A percentile compares a stretch with the other conserved stretches of the same genome.
Conservation (phyloP, 2,797 vertebrate species). For the Eupleurogrammus muticus region DNA sequence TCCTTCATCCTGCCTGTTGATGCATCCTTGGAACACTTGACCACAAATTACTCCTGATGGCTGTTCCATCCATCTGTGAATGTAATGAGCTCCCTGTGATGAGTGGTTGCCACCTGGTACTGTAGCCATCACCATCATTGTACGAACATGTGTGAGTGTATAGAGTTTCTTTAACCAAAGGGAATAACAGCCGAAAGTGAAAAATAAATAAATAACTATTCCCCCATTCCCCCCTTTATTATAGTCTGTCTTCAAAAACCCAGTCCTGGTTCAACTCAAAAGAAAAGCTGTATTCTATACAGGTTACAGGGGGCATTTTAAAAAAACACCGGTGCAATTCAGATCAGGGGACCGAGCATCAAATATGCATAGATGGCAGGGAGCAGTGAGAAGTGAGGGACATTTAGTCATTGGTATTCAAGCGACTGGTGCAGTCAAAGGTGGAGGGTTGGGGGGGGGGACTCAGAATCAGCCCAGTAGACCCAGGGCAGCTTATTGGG, state of each 20-base stretch:
- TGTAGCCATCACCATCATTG: too few relatives aligned
- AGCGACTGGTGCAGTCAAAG: slow-evolving; percentile 70
- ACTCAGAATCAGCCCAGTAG: slow-evolving; percentile 74
- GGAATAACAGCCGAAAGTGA: background rate
- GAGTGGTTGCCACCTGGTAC: too few relatives aligned
- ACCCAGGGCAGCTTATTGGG: slow-evolving; percentile 81
- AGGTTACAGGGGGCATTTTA: slow-evolving; percentile 52
- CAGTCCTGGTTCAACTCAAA: slow-evolving; percentile 27
- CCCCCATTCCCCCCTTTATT: background rate
- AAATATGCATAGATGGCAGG: slow-evolving; percentile 75
- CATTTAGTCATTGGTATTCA: slow-evolving; percentile 79
- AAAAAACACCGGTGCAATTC: slow-evolving; percentile 60
- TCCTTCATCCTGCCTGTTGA: too few relatives aligned
- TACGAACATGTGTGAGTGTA: background rate
- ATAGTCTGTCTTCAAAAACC: slow-evolving; percentile 5
- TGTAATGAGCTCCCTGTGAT: too few relatives aligned
- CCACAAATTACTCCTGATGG: too few relatives aligned
- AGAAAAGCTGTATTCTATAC: slow-evolving; percentile 35
- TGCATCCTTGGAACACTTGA: too few relatives aligned
- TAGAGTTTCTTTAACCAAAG: background rate
- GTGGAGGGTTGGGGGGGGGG: slow-evolving; percentile 69
- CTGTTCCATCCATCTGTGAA: too few relatives aligned
- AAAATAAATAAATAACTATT: too few relatives aligned
- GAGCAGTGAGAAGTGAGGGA: slow-evolving; percentile 67
- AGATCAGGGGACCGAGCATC: slow-evolving; percentile 71